These are phyloP conservation scores for Adineta ricciae DNA, from an alignment of 2,888 invertebrate genomes.

Conservation along the genomic window DNA sequence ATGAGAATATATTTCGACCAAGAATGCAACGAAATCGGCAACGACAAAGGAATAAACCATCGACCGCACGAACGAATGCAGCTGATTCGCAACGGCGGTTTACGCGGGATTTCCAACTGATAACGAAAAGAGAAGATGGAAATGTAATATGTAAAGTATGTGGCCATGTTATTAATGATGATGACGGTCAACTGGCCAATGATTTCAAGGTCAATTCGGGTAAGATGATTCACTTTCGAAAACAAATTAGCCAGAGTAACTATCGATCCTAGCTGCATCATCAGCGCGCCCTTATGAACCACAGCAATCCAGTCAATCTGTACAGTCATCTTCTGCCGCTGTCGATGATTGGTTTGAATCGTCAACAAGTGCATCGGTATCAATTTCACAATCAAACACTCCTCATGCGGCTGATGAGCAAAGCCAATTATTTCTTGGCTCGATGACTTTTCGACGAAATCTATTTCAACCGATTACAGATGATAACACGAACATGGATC, in stretches of 20 bases:
- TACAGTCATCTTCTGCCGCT: not conserved
- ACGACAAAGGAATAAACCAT: not conserved
- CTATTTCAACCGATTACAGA: not conserved
- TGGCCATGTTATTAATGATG: not conserved
- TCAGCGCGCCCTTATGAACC: not conserved
- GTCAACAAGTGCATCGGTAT: not conserved
- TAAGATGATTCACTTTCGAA: not conserved
- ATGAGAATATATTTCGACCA: not conserved
- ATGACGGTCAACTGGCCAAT: not conserved
- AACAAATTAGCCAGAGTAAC: not conserved
- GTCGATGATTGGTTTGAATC: slow-evolving; percentile 17
- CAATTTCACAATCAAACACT: not conserved
- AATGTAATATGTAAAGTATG: not conserved
- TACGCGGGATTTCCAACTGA: not conserved
- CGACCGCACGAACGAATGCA: not conserved
- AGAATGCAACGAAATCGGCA: not conserved
- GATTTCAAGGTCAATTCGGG: not conserved
- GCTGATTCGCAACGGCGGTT: not conserved
- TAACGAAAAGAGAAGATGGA: not conserved
- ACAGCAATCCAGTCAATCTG: too few species aligned
- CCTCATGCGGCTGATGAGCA: not conserved
- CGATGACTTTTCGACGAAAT: not conserved
- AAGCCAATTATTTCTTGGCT: not conserved
- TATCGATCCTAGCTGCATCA: not conserved
- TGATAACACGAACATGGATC: not conserved